Evolutionary conservation across 2,797 vertebrate genomes (phyloP).

Genomic region (Percopsis omiscomaycus): DNA sequence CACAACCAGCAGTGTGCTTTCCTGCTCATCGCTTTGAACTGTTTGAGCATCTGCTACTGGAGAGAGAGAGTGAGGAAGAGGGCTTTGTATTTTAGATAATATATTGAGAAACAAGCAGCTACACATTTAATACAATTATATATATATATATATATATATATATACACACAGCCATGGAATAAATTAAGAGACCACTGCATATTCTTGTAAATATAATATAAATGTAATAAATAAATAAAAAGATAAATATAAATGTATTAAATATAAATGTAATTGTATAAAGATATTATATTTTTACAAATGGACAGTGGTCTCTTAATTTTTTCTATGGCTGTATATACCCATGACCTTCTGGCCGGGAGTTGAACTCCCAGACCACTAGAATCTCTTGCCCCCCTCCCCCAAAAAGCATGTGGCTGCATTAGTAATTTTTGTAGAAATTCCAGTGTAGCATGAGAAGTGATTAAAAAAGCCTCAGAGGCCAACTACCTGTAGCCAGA

Average conservation of each 20-base stretch:
- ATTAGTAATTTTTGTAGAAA: neutral
- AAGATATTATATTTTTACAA: too few relatives aligned
- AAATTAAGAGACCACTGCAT: neutral
- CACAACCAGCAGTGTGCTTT: constrained; percentile 38
- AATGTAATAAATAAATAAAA: too few relatives aligned
- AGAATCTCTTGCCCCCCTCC: too few relatives aligned
- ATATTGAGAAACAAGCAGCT: neutral
- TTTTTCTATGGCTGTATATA: too few relatives aligned
- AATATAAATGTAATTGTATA: too few relatives aligned
- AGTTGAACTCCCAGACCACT: neutral
- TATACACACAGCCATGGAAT: neutral
- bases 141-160: too few relatives aligned
- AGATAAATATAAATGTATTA: too few relatives aligned
- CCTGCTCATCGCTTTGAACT: constrained; percentile 44
- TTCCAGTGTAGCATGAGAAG: neutral
- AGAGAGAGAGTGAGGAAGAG: neutral
- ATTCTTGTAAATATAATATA: neutral
- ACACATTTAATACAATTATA: neutral
- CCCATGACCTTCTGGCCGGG: neutral
- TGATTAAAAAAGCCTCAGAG: neutral
- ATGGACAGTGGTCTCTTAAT: too few relatives aligned
- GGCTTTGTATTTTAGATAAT: neutral
- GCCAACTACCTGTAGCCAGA: neutral
- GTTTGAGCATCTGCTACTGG: constrained; percentile 11
- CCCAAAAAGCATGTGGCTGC: too few relatives aligned